phyloP scores from a whole-genome alignment of 2,113 vertebrate species.

The Trichechus manatus region DNA sequence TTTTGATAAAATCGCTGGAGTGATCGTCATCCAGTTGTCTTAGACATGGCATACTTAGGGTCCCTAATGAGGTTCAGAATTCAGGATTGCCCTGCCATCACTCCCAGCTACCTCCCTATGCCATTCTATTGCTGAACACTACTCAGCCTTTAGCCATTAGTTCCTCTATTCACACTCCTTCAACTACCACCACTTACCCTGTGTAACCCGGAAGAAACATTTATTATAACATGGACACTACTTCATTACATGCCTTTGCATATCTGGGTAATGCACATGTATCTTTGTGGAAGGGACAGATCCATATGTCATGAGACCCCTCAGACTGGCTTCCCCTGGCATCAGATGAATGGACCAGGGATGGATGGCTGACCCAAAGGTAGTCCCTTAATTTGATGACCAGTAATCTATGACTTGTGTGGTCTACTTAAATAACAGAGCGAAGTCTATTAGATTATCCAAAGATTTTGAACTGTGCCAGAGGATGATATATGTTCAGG shows the following conservation, averaged over 20 bases:
- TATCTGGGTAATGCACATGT: background rate
- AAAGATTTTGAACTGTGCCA: slow-evolving; percentile 34
- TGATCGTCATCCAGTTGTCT: background rate
- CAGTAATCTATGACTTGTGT: background rate
- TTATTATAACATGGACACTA: background rate
- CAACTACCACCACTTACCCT: background rate
- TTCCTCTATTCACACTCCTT: too few relatives aligned
- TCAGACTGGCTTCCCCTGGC: background rate
- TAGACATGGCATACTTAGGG: background rate
- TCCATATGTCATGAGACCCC: background rate
- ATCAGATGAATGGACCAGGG: background rate
- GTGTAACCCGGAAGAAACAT: background rate
- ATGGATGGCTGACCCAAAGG: background rate
- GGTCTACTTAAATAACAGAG: background rate
- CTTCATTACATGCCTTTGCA: background rate
- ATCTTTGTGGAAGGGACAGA: background rate
- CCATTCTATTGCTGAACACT: background rate
- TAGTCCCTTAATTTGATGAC: background rate
- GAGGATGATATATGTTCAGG: background rate
- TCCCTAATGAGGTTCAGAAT: background rate
- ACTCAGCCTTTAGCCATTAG: background rate
- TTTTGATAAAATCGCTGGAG: background rate
- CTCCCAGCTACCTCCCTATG: too few relatives aligned
- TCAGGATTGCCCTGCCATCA: background rate
- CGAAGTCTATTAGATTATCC: background rate